Evolutionary conservation across 1,140 invertebrate genomes (phyloP), one percentile per base, ranked within the genome.

Genomic region (Penaeus japonicus): DNA sequence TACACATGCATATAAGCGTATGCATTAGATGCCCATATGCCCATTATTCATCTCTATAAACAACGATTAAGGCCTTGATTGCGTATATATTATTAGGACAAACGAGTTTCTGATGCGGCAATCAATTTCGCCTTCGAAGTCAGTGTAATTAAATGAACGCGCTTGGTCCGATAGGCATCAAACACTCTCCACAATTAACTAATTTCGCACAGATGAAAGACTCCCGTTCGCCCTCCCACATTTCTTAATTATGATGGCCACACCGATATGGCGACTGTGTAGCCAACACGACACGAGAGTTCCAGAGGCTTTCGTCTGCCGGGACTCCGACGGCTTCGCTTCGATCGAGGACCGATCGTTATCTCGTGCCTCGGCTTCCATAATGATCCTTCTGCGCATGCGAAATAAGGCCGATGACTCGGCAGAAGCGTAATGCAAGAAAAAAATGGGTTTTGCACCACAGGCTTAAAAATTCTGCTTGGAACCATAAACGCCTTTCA

Each of bases 171-270:
- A 88, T 88, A 88, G 80, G 86, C 79, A 88, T 88, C 86, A 57
- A 88, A 55, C 59, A 80, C 65, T 73, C 20, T 53, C 62, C 80
- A 75, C 86, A 88, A 88, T 88, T 88, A 88, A 88, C 79, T 88
- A 88, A 88, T 88, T 88, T 83, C 86, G 80, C 79, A 82, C 86
- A 83, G 79, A 82, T 83, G 86, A 83, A 88, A 83, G 79, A 82
- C 78, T 88, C 86, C 86, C 86, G 80, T 82, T 83, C 35, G 80
- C 79, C 79, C 85, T 87, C 85, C 86, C 86, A 75, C 80, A 73
- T 77, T 75, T 88, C 86, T 82, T 83, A 82, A 88, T 88, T 83
- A 88, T 77, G 86, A 88, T 88, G 80, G 80, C 62, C 62, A 77
- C 86, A 54, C 86, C 65, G 86, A 88, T 88, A 88, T 18, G 47